Conservation (phyloP, 1,140 invertebrate species). For the Neomicropteryx cornuta region DNA sequence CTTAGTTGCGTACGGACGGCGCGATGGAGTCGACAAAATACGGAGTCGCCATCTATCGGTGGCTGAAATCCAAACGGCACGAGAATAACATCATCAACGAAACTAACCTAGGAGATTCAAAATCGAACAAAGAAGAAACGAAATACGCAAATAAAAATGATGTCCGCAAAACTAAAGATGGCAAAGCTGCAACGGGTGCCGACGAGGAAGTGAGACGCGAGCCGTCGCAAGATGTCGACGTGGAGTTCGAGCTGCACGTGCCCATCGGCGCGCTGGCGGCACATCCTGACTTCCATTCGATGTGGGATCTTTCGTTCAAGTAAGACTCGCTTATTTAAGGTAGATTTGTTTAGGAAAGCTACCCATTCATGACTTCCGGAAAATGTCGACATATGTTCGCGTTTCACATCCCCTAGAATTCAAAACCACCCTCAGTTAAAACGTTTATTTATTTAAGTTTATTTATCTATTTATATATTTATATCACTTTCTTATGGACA, state of each 20-base stretch:
- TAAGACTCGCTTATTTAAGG: slow-evolving; percentile 9
- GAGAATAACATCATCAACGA: too few relatives aligned
- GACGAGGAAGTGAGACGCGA: too few relatives aligned
- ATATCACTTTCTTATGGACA: neutral
- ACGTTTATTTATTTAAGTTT: neutral
- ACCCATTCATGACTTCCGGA: neutral
- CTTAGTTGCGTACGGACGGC: too few relatives aligned
- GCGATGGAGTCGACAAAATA: too few relatives aligned
- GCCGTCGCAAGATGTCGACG: slow-evolving; percentile 32
- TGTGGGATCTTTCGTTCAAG: slow-evolving; percentile 33
- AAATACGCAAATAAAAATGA: too few relatives aligned
- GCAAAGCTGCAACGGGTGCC: too few relatives aligned
- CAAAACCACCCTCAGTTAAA: neutral
- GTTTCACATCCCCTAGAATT: neutral
- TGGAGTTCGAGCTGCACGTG: slow-evolving; percentile 31
- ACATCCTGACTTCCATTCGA: slow-evolving; percentile 30
- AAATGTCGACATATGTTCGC: neutral
- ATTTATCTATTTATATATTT: slow-evolving; percentile 4
- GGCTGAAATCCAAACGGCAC: too few relatives aligned
- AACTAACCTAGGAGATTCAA: too few relatives aligned
- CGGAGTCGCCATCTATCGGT: too few relatives aligned
- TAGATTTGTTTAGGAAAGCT: neutral
- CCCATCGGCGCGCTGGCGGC: slow-evolving; percentile 30
- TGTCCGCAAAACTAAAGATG: too few relatives aligned
- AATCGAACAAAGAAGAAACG: too few relatives aligned